phyloP scores from a whole-genome alignment of 2,797 vertebrate species.

The Coccyzus lansbergi region DNA sequence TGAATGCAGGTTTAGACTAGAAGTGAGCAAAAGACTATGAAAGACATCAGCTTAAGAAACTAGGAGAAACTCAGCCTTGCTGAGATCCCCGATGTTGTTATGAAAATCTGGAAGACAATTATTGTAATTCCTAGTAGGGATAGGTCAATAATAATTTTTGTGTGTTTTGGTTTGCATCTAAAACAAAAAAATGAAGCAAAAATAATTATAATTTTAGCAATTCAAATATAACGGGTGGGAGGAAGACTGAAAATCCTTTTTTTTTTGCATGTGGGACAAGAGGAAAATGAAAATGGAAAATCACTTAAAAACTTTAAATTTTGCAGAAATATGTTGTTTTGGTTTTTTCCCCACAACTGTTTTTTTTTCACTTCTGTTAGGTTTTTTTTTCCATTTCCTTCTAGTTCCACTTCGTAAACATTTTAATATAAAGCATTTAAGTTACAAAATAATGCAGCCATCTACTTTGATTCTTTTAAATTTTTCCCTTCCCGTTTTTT shows the following conservation, averaged over 20 bases:
- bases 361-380: not conserved
- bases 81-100: constrained; percentile 50
- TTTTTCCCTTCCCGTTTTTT: constrained; percentile 14
- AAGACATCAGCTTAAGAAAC: constrained; percentile 17
- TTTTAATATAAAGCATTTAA: not conserved
- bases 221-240: not conserved
- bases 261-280: not conserved
- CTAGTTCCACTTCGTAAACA: constrained; percentile 1
- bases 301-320: not conserved
- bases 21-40: constrained; percentile 17
- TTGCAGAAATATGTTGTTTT: not conserved
- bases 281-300: not conserved
- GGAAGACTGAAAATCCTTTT: not conserved
- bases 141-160: not conserved
- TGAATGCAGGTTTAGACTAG: constrained; percentile 41
- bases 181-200: not conserved
- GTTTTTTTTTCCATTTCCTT: not conserved
- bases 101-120: constrained; percentile 46
- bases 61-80: constrained; percentile 25
- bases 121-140: constrained; percentile 38
- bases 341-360: too few relatives aligned
- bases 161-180: not conserved
- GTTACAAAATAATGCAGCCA: not conserved
- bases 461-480: not conserved
- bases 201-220: not conserved